These are phyloP conservation scores for Cheilosia urbana DNA, from an alignment of 2,888 invertebrate species.

Conservation along the genomic window DNA sequence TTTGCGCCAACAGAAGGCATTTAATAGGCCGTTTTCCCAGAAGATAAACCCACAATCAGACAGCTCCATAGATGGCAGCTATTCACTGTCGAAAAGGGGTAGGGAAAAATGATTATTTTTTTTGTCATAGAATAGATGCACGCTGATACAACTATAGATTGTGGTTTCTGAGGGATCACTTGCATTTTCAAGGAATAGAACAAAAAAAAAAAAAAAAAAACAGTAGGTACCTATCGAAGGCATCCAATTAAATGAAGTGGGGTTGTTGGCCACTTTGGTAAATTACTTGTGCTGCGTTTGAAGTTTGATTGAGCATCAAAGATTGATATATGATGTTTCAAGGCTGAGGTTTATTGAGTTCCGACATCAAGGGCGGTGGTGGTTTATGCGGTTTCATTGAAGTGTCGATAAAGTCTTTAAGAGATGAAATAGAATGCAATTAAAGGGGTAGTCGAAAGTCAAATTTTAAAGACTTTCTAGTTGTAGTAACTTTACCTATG, in stretches of 20 bases:
- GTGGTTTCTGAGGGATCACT: neutral
- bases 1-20: neutral
- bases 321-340: neutral
- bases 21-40: conserved; percentile 11
- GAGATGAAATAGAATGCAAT: too few relatives aligned
- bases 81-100: neutral
- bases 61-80: neutral
- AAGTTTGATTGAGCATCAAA: conserved; percentile 8
- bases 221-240: neutral
- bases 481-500: too few relatives aligned
- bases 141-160: neutral
- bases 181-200: neutral
- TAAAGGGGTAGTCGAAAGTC: too few relatives aligned
- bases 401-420: too few relatives aligned
- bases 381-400: conserved; percentile 22
- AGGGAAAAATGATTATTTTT: neutral
- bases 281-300: conserved; percentile 33
- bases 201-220: neutral
- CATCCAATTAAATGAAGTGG: neutral
- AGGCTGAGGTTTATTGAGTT: conserved; percentile 26
- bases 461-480: too few relatives aligned
- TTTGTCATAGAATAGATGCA: neutral
- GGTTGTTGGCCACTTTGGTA: conserved; percentile 23
- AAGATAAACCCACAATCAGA: neutral
- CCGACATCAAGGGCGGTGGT: neutral